Conservation (phyloP, 2,888 invertebrate genomes). For the Andrena hattorfiana region DNA sequence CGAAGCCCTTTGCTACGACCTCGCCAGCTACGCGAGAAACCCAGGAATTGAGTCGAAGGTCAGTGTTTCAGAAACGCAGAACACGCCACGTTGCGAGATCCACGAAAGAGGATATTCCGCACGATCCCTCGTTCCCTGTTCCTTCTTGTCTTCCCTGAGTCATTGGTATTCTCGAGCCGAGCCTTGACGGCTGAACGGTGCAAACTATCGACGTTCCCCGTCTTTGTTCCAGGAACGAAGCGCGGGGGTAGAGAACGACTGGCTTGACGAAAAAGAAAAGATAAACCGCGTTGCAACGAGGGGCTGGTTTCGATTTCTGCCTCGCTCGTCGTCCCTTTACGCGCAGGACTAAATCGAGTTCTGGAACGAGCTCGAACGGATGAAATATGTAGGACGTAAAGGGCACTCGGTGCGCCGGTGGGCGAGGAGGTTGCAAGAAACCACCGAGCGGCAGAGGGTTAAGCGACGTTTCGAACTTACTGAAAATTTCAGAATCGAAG, state of each 20-base stretch:
- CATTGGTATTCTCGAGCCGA: slow-evolving; percentile 69
- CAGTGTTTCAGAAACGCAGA: background rate
- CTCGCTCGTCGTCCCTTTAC: slow-evolving; percentile 37
- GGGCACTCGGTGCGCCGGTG: slow-evolving; percentile 18
- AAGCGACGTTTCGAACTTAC: slow-evolving; percentile 57
- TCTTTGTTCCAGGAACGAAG: slow-evolving; percentile 39
- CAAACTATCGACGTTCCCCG: slow-evolving; percentile 57
- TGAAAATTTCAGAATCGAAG: slow-evolving; percentile 56
- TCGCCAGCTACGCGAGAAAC: slow-evolving; percentile 4
- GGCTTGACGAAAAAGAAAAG: slow-evolving; percentile 46
- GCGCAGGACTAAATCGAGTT: slow-evolving; percentile 68
- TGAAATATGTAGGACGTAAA: slow-evolving; percentile 64
- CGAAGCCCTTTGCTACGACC: background rate
- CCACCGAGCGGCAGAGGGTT: slow-evolving; percentile 24
- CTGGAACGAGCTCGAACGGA: slow-evolving; percentile 57
- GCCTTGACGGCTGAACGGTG: slow-evolving; percentile 53
- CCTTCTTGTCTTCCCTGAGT: slow-evolving; percentile 64
- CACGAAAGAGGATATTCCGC: background rate
- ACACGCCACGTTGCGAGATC: slow-evolving; percentile 1
- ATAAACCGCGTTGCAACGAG: slow-evolving; percentile 5
- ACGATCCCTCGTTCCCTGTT: slow-evolving; percentile 26
- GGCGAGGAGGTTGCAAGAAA: slow-evolving; percentile 35
- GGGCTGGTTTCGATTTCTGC: slow-evolving; percentile 14
- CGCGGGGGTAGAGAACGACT: slow-evolving; percentile 44
- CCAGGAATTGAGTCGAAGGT: no score